A percentile compares a stretch with the other conserved stretches of the same genome.
These are phyloP conservation scores for Catharus bicknelli DNA, from an alignment of 2,113 vertebrate species.

Conservation along the genomic window DNA sequence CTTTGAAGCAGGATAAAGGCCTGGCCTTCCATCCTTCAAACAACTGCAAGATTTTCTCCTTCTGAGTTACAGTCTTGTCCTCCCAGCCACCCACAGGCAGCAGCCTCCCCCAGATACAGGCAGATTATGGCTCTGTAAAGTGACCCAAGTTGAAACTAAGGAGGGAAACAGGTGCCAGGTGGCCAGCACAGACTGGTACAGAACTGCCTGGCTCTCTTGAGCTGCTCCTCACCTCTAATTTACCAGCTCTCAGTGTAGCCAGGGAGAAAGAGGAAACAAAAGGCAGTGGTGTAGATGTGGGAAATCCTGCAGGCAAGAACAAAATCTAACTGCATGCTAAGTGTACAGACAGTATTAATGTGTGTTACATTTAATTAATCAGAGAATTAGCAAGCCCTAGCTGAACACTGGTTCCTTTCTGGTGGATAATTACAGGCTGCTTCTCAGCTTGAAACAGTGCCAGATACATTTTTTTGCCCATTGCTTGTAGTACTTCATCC, in stretches of 20 bases:
- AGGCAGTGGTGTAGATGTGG: not conserved
- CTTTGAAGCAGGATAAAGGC: constrained; percentile 60
- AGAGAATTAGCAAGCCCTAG: not conserved
- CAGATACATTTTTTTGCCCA: not conserved
- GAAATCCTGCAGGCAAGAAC: not conserved
- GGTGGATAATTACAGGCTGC: not conserved
- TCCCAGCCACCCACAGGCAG: constrained; percentile 16
- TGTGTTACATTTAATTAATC: not conserved
- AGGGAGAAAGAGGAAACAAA: not conserved
- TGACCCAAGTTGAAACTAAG: constrained; percentile 29
- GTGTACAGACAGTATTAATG: not conserved
- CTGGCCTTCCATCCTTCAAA: constrained; percentile 34
- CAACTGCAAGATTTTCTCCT: constrained; percentile 52
- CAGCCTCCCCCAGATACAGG: constrained; percentile 8
- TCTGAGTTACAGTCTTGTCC: constrained; percentile 24
- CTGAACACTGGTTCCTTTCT: not conserved
- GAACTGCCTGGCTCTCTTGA: not conserved
- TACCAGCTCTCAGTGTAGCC: not conserved
- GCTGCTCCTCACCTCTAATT: not conserved
- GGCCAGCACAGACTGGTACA: not conserved
- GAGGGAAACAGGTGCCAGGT: constrained; percentile 53
- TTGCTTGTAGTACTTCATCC: not conserved
- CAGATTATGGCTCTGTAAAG: constrained; percentile 43
- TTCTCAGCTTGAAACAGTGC: not conserved
- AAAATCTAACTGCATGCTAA: not conserved